Base-by-base conservation (phyloP, 2,888 invertebrate species). In the Trichopoda pennipes region DNA sequence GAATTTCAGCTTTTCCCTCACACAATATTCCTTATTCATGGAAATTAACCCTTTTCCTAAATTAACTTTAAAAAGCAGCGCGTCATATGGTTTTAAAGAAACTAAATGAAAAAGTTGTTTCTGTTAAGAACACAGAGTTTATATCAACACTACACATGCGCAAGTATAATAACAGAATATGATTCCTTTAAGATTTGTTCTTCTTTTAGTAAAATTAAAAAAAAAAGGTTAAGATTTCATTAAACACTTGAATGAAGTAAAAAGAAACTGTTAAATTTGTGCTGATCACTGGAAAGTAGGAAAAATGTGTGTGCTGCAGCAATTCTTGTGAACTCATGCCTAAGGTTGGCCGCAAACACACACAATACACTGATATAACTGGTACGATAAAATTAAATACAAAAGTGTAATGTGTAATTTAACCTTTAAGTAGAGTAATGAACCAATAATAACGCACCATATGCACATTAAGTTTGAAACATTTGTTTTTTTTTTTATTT, bases 351-450 rank as follows among this genome's bases (percentile, higher is more conserved):
- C 58, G 44, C 21, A 8, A 12, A 21, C 19, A 55, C 21, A 38
- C 35, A 32, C 0, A 14, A 55, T 17, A 42, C 12, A 38, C 38
- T 12, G 38, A 38, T 12, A 12, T 3, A 12, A 38, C 12, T 38
- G 10, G 38, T 38, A 12, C 12, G 38, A 12, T 12, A 38, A 9
- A 23, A 68, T 32, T 55, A 73, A 64, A 61, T 42, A 42, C 42
- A 38, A 12, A 38, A 12, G 38, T n/a, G 28, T 44, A 47, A 75
- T 75, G 69, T 80, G 77, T 80, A 82, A 84, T 87, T 85, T 87
- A 87, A 87, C 87, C 88, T 88, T 88, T 88, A 89, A 88, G 88
- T 88, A 87, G 89, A 88, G 86, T 88, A 85, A 88, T 88, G 88
- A 88, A 88, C 89, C 87, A 87, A 84, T 85, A 87, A 84, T 85